Evolutionary conservation across 2,113 vertebrate genomes (phyloP), one percentile per base, ranked within the genome.

Genomic region (Spea multiplicata): DNA sequence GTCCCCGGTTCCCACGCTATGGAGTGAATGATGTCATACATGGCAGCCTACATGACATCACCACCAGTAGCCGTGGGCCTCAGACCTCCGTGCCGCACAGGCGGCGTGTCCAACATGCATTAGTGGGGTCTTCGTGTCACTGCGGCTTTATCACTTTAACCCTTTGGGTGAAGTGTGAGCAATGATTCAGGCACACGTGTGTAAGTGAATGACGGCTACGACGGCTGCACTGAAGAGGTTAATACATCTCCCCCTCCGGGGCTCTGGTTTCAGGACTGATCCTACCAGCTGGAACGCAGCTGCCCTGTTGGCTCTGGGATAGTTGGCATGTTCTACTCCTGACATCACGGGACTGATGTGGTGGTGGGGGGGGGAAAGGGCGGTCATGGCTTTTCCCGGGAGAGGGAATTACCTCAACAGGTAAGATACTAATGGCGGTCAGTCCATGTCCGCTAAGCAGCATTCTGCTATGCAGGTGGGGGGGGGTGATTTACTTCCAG

Each of bases 201-300:
- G 30, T 30, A 2, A 30, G 30, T 30, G 30, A 30, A 30, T 30
- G 30, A 30, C 30, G 30, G 30, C 30, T 30, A 30, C 30, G 30
- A 2, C 30, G 30, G 30, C 30, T 48, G 57, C 59, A 53, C 12
- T 52, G 16, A 61, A 53, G 59, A 47, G 62, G 55, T 48, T 78
- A 65, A 71, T 65, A 78, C 44, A n/a, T 5, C 30, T 48, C 75
- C 49, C 55, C 6, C 46, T 71, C 55, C 47, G 13, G 44, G 53
- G 57, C 17, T 78, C 45, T 50, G 16, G 59, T 71, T 78, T 65
- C 68, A 50, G 48, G 44, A 71, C 17, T 14, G 55, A 13, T 69
- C 14, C 17, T 71, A 30, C 68, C 76, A 72, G 76, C 68, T 78
- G 76, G 59, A 62, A 44, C 62, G 66, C 76, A 78, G 76, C 76